Conservation (phyloP, 2,797 vertebrate species). For the Sebastes miniatus region DNA sequence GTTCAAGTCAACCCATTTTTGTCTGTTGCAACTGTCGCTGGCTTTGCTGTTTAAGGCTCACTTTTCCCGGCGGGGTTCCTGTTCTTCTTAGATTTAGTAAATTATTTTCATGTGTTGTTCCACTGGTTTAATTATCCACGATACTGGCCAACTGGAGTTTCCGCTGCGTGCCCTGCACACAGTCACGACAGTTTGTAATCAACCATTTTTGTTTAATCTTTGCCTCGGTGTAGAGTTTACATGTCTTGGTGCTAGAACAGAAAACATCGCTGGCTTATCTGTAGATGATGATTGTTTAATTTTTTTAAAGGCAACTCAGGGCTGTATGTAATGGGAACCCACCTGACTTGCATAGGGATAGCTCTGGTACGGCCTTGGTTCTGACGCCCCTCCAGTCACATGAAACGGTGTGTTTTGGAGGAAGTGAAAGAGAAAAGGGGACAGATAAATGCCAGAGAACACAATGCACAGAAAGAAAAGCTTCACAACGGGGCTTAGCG, state of each 20-base stretch:
- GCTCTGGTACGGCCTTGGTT: background rate
- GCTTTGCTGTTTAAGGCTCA: slow-evolving; percentile 53
- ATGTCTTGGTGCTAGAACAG: background rate
- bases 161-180: slow-evolving; percentile 8
- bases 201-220: slow-evolving; percentile 18
- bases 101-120: background rate
- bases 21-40: slow-evolving; percentile 49
- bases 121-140: slow-evolving; percentile 12
- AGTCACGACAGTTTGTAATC: slow-evolving; percentile 11
- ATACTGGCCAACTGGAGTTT: background rate
- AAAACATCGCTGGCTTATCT: slow-evolving; percentile 13
- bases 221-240: slow-evolving; percentile 7
- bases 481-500: slow-evolving; percentile 15
- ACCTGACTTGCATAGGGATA: background rate
- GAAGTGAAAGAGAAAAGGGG: slow-evolving; percentile 51
- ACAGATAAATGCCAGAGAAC: slow-evolving; percentile 44
- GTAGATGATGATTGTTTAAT: background rate
- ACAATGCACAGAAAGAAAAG: slow-evolving; percentile 49
- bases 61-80: background rate
- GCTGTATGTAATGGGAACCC: background rate
- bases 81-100: background rate
- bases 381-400: slow-evolving; percentile 6
- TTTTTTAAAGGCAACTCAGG: background rate
- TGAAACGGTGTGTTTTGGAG: slow-evolving; percentile 40
- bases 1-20: slow-evolving; percentile 50